Percentiles rank a stretch among this genome's conserved stretches.
Evolutionary conservation across 1,140 invertebrate genomes (phyloP).

Genomic region (Papilio polytes): DNA sequence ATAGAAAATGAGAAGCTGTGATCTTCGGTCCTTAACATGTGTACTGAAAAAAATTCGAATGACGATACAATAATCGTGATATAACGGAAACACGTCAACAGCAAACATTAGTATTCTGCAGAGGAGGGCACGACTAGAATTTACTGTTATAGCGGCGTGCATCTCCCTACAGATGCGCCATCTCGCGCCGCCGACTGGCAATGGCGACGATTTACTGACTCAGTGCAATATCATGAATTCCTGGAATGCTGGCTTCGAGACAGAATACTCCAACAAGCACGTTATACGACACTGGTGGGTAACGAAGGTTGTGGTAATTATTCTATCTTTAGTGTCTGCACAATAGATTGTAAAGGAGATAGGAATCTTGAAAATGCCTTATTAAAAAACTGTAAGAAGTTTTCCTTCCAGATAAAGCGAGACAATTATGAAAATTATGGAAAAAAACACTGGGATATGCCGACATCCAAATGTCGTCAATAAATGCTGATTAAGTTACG

Average conservation of each 20-base stretch:
- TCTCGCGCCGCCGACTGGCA: slow-evolving; percentile 38
- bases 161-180: slow-evolving; percentile 47
- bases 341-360: too few species aligned
- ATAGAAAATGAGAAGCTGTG: too few species aligned
- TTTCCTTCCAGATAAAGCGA: neutral
- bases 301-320: too few species aligned
- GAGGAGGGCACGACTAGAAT: slow-evolving; percentile 65
- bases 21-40: neutral
- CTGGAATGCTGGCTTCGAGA: neutral
- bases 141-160: slow-evolving; percentile 63
- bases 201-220: slow-evolving; percentile 17
- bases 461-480: neutral
- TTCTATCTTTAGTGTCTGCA: too few species aligned
- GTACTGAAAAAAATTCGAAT: neutral
- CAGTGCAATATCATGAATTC: neutral
- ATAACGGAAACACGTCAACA: slow-evolving; percentile 51
- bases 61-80: neutral
- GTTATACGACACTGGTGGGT: neutral
- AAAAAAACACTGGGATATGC: neutral
- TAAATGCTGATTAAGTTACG: neutral
- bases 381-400: neutral
- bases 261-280: neutral
- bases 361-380: too few species aligned
- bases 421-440: neutral
- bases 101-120: slow-evolving; percentile 68